These are phyloP conservation scores for Okamejei kenojei DNA, from an alignment of 2,797 vertebrate genomes.

Conservation along the genomic window DNA sequence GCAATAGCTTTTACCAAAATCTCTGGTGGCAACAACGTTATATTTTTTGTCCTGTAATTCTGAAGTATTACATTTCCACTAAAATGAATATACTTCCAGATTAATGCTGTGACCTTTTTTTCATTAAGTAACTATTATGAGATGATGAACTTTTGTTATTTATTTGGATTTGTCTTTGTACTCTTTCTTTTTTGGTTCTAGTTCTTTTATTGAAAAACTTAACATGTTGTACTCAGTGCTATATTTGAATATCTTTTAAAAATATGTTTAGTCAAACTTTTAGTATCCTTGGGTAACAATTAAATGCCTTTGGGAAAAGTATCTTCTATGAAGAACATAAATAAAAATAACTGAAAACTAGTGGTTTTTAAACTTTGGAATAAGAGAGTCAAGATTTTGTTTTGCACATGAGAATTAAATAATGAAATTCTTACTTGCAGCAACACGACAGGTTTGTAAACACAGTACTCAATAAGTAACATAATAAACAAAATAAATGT, in stretches of 20 bases:
- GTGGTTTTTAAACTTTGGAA: not conserved
- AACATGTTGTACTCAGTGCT: not conserved
- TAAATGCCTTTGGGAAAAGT: not conserved
- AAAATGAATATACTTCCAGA: not conserved
- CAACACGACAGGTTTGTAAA: too few species aligned
- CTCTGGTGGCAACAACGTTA: not conserved
- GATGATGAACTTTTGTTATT: not conserved
- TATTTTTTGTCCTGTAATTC: not conserved
- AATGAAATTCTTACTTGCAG: too few species aligned
- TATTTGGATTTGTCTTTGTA: not conserved
- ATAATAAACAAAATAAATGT: too few species aligned
- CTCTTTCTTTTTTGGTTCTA: not conserved
- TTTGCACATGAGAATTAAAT: too few species aligned
- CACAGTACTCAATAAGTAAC: too few species aligned
- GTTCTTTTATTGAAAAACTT: not conserved
- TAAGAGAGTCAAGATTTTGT: too few species aligned
- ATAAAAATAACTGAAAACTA: not conserved
- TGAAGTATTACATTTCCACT: not conserved
- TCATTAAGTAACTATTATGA: not conserved
- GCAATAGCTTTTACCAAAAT: not conserved
- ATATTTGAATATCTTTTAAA: not conserved
- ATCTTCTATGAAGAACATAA: not conserved
- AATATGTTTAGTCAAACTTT: not conserved
- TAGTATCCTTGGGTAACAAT: not conserved
- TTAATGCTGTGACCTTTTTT: not conserved